Evolutionary conservation across 2,797 vertebrate genomes (phyloP), one percentile per base, ranked within the genome.

Genomic region (Podarcis lilfordi): DNA sequence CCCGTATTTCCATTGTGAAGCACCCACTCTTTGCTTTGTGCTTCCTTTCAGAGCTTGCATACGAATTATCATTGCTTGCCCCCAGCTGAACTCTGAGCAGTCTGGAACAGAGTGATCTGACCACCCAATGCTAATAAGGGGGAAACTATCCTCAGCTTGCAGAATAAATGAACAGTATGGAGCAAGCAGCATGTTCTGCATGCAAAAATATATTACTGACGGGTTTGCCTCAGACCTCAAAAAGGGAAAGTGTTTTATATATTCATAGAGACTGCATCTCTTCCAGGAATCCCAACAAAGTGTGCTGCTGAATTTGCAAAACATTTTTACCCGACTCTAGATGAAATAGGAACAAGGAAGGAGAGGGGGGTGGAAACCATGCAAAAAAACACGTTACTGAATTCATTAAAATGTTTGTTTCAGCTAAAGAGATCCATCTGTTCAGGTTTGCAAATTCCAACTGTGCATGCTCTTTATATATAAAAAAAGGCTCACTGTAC

Each of bases 41-140:
- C 6, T 86, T 10, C 29, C n/a, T 90, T 69, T 35, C 17, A 25
- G 35, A 0, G 0, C 29, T 59, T n/a, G 5, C 43, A 27, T 61
- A 0, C 4, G 29, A 61, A 76, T 68, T 68, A 1, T 4, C 40
- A 74, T 3, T 15, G 13, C 25, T 80, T 35, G 8, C 80, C 6
- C 79, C 85, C 5, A 78, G 37, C 75, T 74, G 29, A 75, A 68
- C 88, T 78, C 21, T 35, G 3, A 29, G 32, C 27, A 82, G 64
- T 29, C 23, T 66, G 50, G 74, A 71, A 68, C 84, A 76, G 72
- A 71, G 27, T 86, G 80, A 35, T 85, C n/a, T 19, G 81, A 81
- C 1, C 64, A 69, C 64, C 40, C 11, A 78, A 29, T 7, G 8
- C 0, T 8, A 55, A 84, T 88, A 71, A 29, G 55, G 25, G 0